Conservation (phyloP, 1,140 invertebrate genomes). For the Euura lappo region DNA sequence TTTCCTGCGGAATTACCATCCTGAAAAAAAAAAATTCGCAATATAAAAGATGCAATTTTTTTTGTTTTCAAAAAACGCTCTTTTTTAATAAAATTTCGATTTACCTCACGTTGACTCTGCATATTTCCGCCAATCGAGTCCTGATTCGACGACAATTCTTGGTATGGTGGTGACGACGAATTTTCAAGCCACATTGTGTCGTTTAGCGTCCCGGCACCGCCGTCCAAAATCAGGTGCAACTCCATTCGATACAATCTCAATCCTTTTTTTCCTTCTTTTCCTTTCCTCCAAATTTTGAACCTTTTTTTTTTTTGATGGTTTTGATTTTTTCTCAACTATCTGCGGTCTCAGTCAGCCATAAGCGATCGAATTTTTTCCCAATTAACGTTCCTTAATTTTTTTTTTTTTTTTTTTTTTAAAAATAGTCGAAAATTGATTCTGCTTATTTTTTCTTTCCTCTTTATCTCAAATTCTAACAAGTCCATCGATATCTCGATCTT, state of each 20-base stretch:
- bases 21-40: background rate
- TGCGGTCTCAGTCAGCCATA: too few species aligned
- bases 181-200: constrained; percentile 47
- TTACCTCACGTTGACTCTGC: too few species aligned
- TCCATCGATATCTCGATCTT: background rate
- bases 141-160: constrained; percentile 49
- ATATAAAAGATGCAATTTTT: background rate
- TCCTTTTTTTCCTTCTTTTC: background rate
- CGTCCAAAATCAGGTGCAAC: constrained; percentile 51
- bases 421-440: too few species aligned
- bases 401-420: background rate
- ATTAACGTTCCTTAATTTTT: background rate
- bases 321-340: too few species aligned
- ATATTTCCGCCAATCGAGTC: constrained; percentile 20
- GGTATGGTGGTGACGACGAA: constrained; percentile 48
- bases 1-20: constrained; percentile 23
- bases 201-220: constrained; percentile 45
- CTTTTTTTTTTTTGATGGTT: too few species aligned
- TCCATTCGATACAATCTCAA: constrained; percentile 39
- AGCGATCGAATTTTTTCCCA: too few species aligned
- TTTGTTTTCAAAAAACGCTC: too few species aligned
- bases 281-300: too few species aligned
- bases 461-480: background rate
- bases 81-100: too few species aligned
- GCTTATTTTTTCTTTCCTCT: too few species aligned